Percentiles rank a stretch among this genome's conserved stretches.
phyloP scores from a whole-genome alignment of 1,140 invertebrate species.

The Formica selysi region DNA sequence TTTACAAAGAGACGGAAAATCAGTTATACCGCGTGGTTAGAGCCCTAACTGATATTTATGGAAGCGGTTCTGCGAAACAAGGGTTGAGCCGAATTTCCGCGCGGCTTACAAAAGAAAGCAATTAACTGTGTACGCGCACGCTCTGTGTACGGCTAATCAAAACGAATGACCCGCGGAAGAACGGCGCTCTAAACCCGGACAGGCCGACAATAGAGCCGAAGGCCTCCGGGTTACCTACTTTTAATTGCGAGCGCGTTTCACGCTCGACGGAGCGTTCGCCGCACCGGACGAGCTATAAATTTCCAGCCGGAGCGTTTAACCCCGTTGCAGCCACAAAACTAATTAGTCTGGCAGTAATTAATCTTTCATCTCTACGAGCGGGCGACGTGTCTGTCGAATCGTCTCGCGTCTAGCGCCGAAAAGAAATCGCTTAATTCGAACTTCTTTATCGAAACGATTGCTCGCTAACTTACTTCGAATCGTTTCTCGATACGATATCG shows the following conservation, averaged over 20 bases:
- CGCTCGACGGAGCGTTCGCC: constrained; percentile 37
- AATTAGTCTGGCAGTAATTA: constrained; percentile 61
- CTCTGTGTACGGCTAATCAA: constrained; percentile 29
- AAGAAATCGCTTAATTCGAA: not conserved
- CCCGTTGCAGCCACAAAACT: constrained; percentile 48
- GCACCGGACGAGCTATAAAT: constrained; percentile 52
- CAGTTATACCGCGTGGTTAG: not conserved
- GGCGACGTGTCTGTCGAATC: constrained; percentile 35
- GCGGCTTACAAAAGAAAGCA: constrained; percentile 36
- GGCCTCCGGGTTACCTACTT: constrained; percentile 53
- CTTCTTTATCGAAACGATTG: not conserved
- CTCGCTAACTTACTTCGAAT: not conserved
- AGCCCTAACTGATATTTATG: constrained; percentile 42
- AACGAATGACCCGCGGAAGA: constrained; percentile 45
- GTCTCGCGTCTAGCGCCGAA: not conserved
- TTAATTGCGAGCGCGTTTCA: constrained; percentile 62
- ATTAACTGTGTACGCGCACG: constrained; percentile 10
- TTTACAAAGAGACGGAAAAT: not conserved
- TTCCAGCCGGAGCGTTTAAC: constrained; percentile 24
- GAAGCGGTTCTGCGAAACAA: constrained; percentile 27
- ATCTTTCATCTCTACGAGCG: constrained; percentile 37
- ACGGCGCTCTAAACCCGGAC: constrained; percentile 37
- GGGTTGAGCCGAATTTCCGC: constrained; percentile 45
- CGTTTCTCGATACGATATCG: not conserved
- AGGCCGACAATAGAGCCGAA: constrained; percentile 52